Evolutionary conservation across 2,888 invertebrate species (phyloP), one percentile per base, ranked within the genome.

Genomic region (Epistrophe grossulariae): DNA sequence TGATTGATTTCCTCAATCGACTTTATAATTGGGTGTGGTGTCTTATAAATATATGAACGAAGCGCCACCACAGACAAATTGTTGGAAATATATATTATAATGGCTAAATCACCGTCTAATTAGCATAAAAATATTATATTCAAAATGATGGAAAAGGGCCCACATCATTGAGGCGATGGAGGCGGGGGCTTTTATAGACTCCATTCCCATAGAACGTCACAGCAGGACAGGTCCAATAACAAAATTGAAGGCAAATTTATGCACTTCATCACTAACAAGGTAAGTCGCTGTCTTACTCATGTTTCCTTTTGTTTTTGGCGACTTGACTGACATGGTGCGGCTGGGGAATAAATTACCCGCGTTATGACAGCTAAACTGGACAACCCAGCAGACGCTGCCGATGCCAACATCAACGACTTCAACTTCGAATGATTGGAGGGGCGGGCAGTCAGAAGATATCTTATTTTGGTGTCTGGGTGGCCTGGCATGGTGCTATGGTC

Each of bases 391-490:
- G 2, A 8, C 24, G 48, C 24, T 24, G 24, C 24, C 3, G 24
- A 1, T 24, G 24, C 24, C 10, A 11, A 19, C 3, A 11, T 38
- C 9, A 1, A 15, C 8, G 19, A 45, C n/a, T n/a, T n/a, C 10
- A 15, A n/a, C 52, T 13, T 9, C 15, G 38, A 52, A 35, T 64
- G 7, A 24, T 43, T n/a, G 35, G 38, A 13, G 10, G 48, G 17
- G 17, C 50, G 50, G 50, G 15, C 17, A 38, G 52, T n/a, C 17
- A 38, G 40, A 66, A 82, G 71, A 79, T 79, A 78, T 87, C 85
- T 82, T 70, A 79, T 79, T 87, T 79, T 70, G 52, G 35, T 72
- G 24, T 60, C 45, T 87, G 87, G 87, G 87, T 87, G 87, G 87
- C 71, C 87, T 62, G 60, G 60, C 2, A 2, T 24, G 24, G 24